Base-by-base conservation (phyloP, 2,797 vertebrate genomes). In the Malacoraja senta region DNA sequence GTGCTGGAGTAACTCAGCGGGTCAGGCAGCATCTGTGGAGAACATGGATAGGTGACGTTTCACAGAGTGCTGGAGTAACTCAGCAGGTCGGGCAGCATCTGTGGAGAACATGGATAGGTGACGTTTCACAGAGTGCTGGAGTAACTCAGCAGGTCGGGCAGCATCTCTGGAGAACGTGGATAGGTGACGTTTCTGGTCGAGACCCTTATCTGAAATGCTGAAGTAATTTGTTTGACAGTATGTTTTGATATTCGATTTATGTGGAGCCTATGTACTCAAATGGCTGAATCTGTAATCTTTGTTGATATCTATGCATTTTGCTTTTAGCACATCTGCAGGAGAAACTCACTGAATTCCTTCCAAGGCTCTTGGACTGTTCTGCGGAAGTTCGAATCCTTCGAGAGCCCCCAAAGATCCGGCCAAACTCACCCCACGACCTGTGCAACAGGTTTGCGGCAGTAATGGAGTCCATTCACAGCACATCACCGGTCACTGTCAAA, bases 371-470 rank as follows among this genome's bases (percentile, higher is more conserved):
- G 3, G 98, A 99, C n/a, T 96, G 97, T 93, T 98, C 98, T 0
- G 94, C 96, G 0, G 98, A 98, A 93, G 96, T 96, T 35, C 95
- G 98, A 0, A 96, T 98, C 53, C 97, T 99, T 68, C 98, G 98
- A 93, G 99, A 99, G 94, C 99, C 98, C 0, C 98, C 99, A 0
- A 98, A 97, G 94, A 98, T 99, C 94, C 97, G 97, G 0, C 96
- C 98, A 93, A 98, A 96, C 94, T 98, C 97, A 15, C 97, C 98
- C 0, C 98, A 99, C 0, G 98, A 99, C 95, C 97, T 99, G 77
- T 99, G 98, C 95, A 99, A 97, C 95, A 97, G 98, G 0, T 97
- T 99, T 84, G 97, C 98, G 0, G 98, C 98, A 0, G 97, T 99
- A 93, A 99, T 99, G 98, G 98, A 99, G 95, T 99, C 98, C 94